Percentiles rank a stretch among this genome's conserved stretches.
These are phyloP conservation scores for Plecotus auritus DNA, from an alignment of 2,113 vertebrate genomes.

Conservation along the genomic window DNA sequence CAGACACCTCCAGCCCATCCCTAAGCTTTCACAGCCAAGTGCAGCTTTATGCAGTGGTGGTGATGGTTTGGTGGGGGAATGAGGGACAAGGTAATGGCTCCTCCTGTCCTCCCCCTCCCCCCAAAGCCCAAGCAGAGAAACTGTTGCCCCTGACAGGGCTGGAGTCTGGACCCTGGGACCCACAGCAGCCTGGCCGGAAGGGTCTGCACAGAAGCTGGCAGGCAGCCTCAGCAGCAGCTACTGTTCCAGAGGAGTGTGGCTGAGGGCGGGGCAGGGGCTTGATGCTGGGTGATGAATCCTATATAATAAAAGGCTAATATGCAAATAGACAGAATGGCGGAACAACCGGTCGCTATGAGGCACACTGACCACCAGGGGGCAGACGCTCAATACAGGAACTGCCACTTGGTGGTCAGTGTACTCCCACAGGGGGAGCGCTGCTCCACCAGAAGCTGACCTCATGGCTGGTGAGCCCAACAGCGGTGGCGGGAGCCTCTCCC, in stretches of 20 bases:
- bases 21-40: not conserved
- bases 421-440: too few relatives aligned
- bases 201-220: not conserved
- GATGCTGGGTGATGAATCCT: not conserved
- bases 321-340: too few relatives aligned
- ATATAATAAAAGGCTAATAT: too few relatives aligned
- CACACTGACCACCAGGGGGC: too few relatives aligned
- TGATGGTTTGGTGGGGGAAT: not conserved
- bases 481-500: too few relatives aligned
- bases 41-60: not conserved
- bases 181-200: not conserved
- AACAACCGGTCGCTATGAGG: too few relatives aligned
- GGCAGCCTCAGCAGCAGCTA: not conserved
- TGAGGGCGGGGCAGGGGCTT: too few relatives aligned
- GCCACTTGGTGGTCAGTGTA: too few relatives aligned
- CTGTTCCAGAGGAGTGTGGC: not conserved
- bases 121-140: not conserved
- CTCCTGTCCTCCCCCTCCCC: not conserved
- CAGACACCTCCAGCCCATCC: not conserved
- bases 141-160: not conserved
- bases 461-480: too few relatives aligned
- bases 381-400: too few relatives aligned
- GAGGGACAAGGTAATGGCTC: not conserved
- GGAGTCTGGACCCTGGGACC: not conserved
- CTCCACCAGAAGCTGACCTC: too few relatives aligned